phyloP scores from a whole-genome alignment of 2,113 vertebrate genomes.

The Lagenorhynchus albirostris region DNA sequence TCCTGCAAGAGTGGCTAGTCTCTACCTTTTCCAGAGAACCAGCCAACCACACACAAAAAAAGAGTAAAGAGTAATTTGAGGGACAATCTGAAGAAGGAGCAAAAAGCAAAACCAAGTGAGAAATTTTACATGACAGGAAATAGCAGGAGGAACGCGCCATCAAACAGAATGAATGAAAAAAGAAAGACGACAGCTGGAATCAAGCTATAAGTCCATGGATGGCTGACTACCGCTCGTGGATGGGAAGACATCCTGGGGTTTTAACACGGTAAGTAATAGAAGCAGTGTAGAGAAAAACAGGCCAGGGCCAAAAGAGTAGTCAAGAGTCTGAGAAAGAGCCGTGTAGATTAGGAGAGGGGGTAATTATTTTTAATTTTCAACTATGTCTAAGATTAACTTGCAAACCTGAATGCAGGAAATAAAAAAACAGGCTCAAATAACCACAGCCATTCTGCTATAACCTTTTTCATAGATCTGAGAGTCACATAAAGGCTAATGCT shows the following conservation, averaged over 20 bases:
- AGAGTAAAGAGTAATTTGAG: not conserved
- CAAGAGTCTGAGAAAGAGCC: not conserved
- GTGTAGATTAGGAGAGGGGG: not conserved
- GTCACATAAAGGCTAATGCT: not conserved
- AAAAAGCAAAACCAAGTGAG: constrained; percentile 15
- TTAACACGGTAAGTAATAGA: not conserved
- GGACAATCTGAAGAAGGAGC: not conserved
- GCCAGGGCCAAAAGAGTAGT: not conserved
- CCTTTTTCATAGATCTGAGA: not conserved
- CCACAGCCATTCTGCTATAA: not conserved
- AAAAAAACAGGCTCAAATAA: not conserved
- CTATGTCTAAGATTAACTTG: not conserved
- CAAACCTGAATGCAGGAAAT: not conserved
- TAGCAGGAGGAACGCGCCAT: not conserved
- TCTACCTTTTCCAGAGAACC: not conserved
- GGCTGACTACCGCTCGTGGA: not conserved
- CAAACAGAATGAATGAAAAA: not conserved
- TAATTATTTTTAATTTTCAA: not conserved
- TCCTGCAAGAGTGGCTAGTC: not conserved
- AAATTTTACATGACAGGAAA: constrained; percentile 14
- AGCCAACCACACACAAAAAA: constrained; percentile 9
- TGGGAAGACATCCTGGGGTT: not conserved
- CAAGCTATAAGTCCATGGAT: not conserved
- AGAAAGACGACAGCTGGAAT: not conserved
- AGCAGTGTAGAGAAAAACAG: not conserved